A percentile compares a stretch with the other conserved stretches of the same genome.
phyloP scores from a whole-genome alignment of 2,797 vertebrate genomes.

The Gila robusta region DNA sequence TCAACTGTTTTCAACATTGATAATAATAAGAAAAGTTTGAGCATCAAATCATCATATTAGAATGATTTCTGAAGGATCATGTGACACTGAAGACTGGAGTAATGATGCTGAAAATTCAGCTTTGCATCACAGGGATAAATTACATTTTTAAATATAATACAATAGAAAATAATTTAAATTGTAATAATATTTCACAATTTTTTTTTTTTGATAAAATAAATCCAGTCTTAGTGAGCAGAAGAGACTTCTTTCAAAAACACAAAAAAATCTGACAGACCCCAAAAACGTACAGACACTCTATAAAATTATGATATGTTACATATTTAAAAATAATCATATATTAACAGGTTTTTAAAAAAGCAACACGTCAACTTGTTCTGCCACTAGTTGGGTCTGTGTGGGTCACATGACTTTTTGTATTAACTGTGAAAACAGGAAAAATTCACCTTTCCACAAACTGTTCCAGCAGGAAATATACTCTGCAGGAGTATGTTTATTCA shows the following conservation, averaged over 20 bases:
- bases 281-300: too few species aligned
- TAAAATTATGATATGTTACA: neutral
- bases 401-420: neutral
- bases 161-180: too few species aligned
- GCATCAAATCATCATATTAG: neutral
- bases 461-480: neutral
- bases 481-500: too few species aligned
- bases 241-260: neutral
- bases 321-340: neutral
- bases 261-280: neutral
- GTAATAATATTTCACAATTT: neutral
- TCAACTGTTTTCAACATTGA: too few species aligned
- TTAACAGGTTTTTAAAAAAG: neutral
- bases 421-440: neutral
- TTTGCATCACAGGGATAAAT: neutral
- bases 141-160: neutral
- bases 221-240: neutral
- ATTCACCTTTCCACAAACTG: neutral
- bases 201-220: neutral
- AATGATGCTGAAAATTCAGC: neutral
- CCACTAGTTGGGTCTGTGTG: neutral
- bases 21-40: too few species aligned
- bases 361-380: neutral
- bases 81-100: neutral
- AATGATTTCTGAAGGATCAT: neutral